Base-by-base conservation (phyloP, 2,797 vertebrate genomes). In the Tapera naevia region DNA sequence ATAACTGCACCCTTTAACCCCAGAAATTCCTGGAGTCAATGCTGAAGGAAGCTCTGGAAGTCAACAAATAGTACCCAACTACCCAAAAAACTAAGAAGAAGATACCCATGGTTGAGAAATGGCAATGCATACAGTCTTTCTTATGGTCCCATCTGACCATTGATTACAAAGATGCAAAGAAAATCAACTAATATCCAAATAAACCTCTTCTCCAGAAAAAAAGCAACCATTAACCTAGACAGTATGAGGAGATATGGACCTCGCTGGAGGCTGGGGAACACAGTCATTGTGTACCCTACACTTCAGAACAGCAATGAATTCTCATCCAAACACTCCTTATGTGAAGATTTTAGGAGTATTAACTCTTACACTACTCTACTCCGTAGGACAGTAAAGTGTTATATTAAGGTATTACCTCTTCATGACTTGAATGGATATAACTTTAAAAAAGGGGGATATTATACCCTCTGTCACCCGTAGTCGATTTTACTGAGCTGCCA, bases 191-290 rank as follows among this genome's bases (percentile, higher is more conserved):
- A 57, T n/a, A 25, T 13, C 27, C 28, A 48, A 48, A 61, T 9
- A 35, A 23, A 50, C 13, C 19, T 21, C 0, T 1, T 2, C 30
- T 71, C 9, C 16, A 53, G 48, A 50, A 12, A 25, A 10, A 10
- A 41, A n/a, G 41, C 66, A 33, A 6, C 7, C 35, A 73, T 22
- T 11, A 33, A 71, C 23, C 41, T 27, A 54, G n/a, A 30, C 2
- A 33, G 17, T 19, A 19, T 87, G 71, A 70, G 33, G 69, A 91
- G 51, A 76, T 8, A 56, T 0, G 3, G 54, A 72, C 18, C 24
- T 50, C 54, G 67, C 30, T 1, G 0, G 37, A 62, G 16, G 41
- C 16, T 28, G 19, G 57, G 32, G 37, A 75, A 81, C 13, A 22
- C 0, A 3, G 22, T 32, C 39, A 53, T 39, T 10, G 12, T 2